phyloP scores from a whole-genome alignment of 2,888 invertebrate genomes.

The Stenodera caucasica region DNA sequence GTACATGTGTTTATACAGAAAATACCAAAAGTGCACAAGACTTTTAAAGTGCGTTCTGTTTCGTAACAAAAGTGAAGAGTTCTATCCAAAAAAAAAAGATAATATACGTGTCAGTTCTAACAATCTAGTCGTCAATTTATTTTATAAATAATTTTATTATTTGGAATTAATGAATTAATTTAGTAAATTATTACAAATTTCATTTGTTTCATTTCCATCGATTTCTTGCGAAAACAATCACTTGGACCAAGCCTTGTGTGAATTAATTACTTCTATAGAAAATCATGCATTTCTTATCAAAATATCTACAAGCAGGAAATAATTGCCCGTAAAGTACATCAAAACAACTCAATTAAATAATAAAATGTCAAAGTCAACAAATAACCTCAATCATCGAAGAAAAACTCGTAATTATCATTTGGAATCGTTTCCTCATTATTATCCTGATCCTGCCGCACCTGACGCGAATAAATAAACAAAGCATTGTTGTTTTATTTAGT shows the following conservation, averaged over 20 bases:
- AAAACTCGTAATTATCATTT: not conserved
- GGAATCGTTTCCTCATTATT: not conserved
- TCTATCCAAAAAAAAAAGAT: conserved; percentile 41
- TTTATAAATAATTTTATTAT: conserved; percentile 44
- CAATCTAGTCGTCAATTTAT: conserved; percentile 55
- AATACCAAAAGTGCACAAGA: conserved; percentile 34
- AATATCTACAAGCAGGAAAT: too few relatives aligned
- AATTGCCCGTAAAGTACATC: too few relatives aligned
- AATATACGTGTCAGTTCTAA: conserved; percentile 49
- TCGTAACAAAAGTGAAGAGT: conserved; percentile 38
- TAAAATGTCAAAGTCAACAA: not conserved
- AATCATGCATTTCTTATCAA: too few relatives aligned
- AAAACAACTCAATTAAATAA: too few relatives aligned
- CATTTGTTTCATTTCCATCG: too few relatives aligned
- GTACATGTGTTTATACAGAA: conserved; percentile 42
- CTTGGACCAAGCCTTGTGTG: too few relatives aligned
- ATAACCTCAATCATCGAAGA: too few relatives aligned
- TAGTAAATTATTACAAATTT: conserved; percentile 39
- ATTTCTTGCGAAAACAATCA: too few relatives aligned
- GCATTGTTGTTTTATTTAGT: too few relatives aligned
- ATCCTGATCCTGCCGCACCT: not conserved
- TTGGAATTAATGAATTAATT: conserved; percentile 37
- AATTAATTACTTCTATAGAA: too few relatives aligned
- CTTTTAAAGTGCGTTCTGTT: not conserved
- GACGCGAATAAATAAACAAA: too few relatives aligned